Conservation (phyloP, 2,797 vertebrate species). For the Peromyscus attwateri region DNA sequence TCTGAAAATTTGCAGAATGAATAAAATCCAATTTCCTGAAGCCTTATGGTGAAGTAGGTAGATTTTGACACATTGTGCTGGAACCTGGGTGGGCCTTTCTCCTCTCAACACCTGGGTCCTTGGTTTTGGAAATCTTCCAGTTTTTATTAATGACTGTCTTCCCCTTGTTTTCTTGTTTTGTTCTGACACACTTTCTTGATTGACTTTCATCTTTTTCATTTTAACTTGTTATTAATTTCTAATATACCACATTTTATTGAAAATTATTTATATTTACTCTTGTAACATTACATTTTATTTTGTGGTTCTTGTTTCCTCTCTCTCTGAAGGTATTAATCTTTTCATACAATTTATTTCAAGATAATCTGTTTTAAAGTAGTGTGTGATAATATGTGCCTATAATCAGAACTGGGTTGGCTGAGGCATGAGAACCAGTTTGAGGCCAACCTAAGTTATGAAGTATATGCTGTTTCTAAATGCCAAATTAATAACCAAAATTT, state of each 20-base stretch:
- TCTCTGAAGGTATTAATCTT: neutral
- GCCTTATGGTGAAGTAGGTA: neutral
- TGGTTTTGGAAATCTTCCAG: slow-evolving; percentile 8
- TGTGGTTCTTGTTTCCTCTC: neutral
- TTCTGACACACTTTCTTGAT: neutral
- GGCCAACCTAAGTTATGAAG: neutral
- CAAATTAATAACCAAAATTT: neutral
- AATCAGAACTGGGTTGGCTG: neutral
- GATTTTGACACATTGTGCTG: neutral
- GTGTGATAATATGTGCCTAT: neutral
- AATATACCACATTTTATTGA: slow-evolving; percentile 22
- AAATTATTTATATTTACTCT: neutral
- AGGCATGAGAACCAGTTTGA: neutral
- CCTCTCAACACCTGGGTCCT: neutral
- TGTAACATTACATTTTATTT: slow-evolving; percentile 5
- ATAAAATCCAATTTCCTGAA: slow-evolving; percentile 19
- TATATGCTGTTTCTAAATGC: neutral
- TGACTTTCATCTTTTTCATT: neutral
- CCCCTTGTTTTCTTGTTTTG: neutral
- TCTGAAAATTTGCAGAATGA: neutral
- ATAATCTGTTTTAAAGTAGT: neutral
- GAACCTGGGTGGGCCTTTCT: neutral
- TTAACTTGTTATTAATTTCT: slow-evolving; percentile 31
- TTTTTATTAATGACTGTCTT: neutral
- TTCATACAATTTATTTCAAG: neutral